Base-by-base conservation (phyloP, 2,113 vertebrate species). In the Telmatochromis sp. region DNA sequence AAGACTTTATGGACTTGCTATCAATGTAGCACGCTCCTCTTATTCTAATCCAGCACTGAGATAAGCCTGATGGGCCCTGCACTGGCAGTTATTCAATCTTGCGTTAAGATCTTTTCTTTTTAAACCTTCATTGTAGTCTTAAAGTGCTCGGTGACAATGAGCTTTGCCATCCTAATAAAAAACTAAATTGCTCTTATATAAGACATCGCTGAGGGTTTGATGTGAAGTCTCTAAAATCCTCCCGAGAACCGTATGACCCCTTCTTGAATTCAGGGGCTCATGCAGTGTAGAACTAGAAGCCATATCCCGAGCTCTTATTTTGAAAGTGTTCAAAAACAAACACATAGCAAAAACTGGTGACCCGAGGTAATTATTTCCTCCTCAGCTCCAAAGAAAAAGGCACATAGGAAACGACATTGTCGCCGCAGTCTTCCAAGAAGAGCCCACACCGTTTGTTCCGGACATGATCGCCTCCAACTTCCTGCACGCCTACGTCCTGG, bases 391-490 rank as follows among this genome's bases (percentile, higher is more conserved):
- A 96, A 96, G 98, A 68, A 99, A 99, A 87, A 96, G 98, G 55
- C 98, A 99, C 95, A 98, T 99, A 13, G 98, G 98, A 78, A 99
- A 99, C 4, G 98, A 99, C 93, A 99, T 99, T 2, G 98, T 99
- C 40, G 98, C 98, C 0, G 81, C 98, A 19, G 96, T 99, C 80
- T 99, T 99, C 97, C 98, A 99, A 95, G 98, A 99, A 1, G 97
- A 98, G 87, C 95, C 97, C 95, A 99, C 98, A 0, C 98, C 98
- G 0, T 99, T 99, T 4, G 98, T 99, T 37, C 98, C 98, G 0
- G 98, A 99, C 96, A 99, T 99, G 97, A 99, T 99, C 1, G 98
- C 98, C 4, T 99, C 98, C 92, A 99, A 99, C 95, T 99, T 99
- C 95, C 96, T 99, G 35, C 98, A 99, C 0, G 97, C 98, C 49